Base-by-base conservation (phyloP, 2,888 invertebrate species). In the Lepidocyrtoides sp. region DNA sequence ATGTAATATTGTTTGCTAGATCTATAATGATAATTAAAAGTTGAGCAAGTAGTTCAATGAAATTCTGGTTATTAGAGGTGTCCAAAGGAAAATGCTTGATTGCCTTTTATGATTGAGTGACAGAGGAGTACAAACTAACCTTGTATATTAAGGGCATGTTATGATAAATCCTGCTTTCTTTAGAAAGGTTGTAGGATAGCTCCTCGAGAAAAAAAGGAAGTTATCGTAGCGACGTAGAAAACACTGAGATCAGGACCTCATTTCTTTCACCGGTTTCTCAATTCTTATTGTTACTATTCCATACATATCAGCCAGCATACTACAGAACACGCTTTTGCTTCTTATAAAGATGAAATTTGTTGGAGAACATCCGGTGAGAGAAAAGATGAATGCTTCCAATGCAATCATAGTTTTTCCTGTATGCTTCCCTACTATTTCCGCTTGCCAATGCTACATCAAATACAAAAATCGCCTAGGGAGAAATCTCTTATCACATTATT, bases 361-460 rank as follows among this genome's bases (percentile, higher is more conserved):
- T 79, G 8, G 79, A 44, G 51, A 63, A 51, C 79, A 87, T 87
- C 87, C 87, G 87, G 87, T 63, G 77, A 44, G 66, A 86, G 87
- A 23, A 79, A 79, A 87, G 79, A 66, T 60, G 66, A 87, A 66
- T 87, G 57, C 75, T 63, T 87, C 7, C 17, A 60, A 48, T 77
- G 48, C 60, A 77, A 26, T 79, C 36, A 29, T 60, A 44, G 17
- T 41, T 85, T 17, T 84, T 72, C 79, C 32, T 79, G 17, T 57
- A 51, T 79, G 26, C 20, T 54, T 85, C 75, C 57, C 57, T 54
- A 85, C 54, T 75, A 85, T 85, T 85, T 85, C 85, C 85, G 72
- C 60, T 75, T 57, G 23, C 44, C 63, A 83, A 48, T 83, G 44
- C 66, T 44, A 63, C 26, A 44, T 36, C 83, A 83, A 63, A 83